phyloP scores from a whole-genome alignment of 2,113 vertebrate genomes.

The Isichthys henryi region DNA sequence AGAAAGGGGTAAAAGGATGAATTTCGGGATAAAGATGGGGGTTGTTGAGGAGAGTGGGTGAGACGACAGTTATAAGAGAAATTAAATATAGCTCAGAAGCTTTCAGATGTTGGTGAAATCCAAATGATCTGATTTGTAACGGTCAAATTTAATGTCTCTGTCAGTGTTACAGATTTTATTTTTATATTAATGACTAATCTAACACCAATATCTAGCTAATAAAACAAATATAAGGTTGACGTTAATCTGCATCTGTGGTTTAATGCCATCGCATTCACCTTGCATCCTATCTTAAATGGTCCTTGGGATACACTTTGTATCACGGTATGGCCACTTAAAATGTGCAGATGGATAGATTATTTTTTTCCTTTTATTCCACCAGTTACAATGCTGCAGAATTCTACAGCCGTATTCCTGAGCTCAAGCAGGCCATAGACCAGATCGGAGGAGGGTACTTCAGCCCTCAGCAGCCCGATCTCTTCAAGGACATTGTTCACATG shows the following conservation, averaged over 20 bases:
- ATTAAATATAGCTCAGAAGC: not conserved
- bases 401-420: slow-evolving; percentile 79
- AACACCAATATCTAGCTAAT: not conserved
- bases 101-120: not conserved
- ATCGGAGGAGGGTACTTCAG: slow-evolving; percentile 78
- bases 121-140: not conserved
- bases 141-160: not conserved
- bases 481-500: slow-evolving; percentile 81
- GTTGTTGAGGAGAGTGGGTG: not conserved
- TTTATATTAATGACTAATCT: not conserved
- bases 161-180: not conserved
- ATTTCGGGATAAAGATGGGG: not conserved
- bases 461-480: slow-evolving; percentile 79
- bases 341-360: not conserved
- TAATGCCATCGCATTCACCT: not conserved
- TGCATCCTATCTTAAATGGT: not conserved
- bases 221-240: not conserved
- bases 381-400: slow-evolving; percentile 77
- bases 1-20: slow-evolving; percentile 66
- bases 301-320: not conserved
- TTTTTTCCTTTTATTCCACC: slow-evolving; percentile 6
- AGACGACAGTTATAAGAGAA: not conserved
- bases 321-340: not conserved
- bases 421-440: slow-evolving; percentile 81
- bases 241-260: not conserved